Conservation (phyloP, 2,113 vertebrate species). For the Antechinus stuartii region DNA sequence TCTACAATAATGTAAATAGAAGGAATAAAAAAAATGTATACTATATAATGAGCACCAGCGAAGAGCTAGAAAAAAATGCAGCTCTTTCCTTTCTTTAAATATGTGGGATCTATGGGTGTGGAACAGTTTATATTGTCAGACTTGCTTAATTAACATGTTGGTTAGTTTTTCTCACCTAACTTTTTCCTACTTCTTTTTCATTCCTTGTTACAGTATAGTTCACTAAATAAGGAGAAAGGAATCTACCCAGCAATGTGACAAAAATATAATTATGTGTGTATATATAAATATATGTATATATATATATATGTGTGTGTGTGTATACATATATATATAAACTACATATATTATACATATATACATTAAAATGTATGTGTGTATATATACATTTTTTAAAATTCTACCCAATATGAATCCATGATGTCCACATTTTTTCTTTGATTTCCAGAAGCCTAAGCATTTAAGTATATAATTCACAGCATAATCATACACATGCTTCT, state of each 20-base stretch:
- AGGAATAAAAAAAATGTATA: not conserved
- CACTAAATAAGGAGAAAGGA: not conserved
- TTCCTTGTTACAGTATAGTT: not conserved
- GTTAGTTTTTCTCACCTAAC: not conserved
- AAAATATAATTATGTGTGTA: not conserved
- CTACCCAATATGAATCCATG: not conserved
- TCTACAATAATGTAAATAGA: not conserved
- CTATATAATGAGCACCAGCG: not conserved
- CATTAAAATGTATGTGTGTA: too few relatives aligned
- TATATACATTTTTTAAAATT: not conserved
- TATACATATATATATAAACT: too few relatives aligned
- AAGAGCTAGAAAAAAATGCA: not conserved
- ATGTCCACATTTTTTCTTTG: fast-evolving
- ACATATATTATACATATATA: too few relatives aligned
- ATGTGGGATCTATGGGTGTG: not conserved
- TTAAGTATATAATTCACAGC: not conserved
- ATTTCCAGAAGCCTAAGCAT: not conserved
- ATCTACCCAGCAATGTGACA: not conserved
- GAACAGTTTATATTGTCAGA: not conserved
- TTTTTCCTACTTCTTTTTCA: not conserved
- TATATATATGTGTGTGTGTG: too few relatives aligned
- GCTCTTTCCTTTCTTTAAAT: not conserved
- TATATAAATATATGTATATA: too few relatives aligned
- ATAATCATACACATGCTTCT: not conserved
- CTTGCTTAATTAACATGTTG: not conserved